Evolutionary conservation across 2,797 vertebrate species (phyloP).

Genomic region (Picus viridis): DNA sequence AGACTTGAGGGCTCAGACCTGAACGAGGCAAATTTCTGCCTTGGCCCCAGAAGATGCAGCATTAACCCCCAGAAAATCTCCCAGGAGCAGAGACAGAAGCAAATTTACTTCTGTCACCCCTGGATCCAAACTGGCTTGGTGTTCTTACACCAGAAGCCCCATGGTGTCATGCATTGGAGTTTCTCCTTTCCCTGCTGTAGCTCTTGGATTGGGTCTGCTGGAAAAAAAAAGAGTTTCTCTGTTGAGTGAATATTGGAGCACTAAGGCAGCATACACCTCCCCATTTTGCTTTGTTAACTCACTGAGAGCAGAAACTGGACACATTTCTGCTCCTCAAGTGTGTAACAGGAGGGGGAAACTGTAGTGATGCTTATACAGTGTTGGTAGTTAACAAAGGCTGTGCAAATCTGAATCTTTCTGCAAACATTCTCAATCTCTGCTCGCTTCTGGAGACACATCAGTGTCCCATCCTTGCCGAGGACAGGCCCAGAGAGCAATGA

Average conservation of each 20-base stretch:
- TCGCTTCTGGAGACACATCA: accelerated
- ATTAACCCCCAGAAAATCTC: neutral
- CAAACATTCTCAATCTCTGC: neutral
- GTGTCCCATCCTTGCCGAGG: accelerated
- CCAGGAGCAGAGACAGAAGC: accelerated
- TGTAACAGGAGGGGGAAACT: neutral
- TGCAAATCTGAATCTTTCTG: neutral
- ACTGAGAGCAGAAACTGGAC: accelerated
- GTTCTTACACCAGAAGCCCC: neutral
- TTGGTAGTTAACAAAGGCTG: neutral
- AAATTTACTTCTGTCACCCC: accelerated
- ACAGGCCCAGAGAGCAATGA: accelerated
- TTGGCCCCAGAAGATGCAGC: neutral
- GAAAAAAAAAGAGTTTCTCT: neutral
- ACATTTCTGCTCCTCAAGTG: neutral
- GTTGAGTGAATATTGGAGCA: accelerated
- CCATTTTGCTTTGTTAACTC: neutral
- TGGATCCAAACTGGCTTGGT: accelerated
- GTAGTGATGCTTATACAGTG: accelerated
- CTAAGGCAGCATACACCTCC: accelerated
- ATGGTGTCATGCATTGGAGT: accelerated
- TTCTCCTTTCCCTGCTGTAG: accelerated
- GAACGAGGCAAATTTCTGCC: neutral
- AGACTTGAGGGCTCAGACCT: neutral
- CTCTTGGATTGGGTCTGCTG: neutral